These are phyloP conservation scores for Mormyrus hasselquistii DNA, from an alignment of 2,797 vertebrate genomes.

Conservation along the genomic window DNA sequence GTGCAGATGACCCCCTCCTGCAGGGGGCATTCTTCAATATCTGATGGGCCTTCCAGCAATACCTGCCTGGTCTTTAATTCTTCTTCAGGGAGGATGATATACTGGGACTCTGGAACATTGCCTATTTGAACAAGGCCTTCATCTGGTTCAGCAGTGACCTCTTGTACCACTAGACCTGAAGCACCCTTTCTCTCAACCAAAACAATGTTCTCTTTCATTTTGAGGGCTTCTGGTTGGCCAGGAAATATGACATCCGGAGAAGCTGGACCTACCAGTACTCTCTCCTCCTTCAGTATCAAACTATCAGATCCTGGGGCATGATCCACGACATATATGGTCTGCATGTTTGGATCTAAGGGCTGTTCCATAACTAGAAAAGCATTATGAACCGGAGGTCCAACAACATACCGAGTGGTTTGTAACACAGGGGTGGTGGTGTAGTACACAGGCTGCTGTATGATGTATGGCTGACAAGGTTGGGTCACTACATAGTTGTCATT, in stretches of 20 bases:
- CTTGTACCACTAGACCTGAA: not conserved
- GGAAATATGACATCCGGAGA: not conserved
- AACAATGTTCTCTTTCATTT: not conserved
- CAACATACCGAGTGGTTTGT: not conserved
- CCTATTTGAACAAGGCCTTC: not conserved
- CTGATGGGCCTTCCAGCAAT: constrained; percentile 22
- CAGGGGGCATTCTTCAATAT: constrained; percentile 33
- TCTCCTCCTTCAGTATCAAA: constrained; percentile 15
- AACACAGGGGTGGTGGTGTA: constrained; percentile 3
- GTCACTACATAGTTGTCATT: not conserved
- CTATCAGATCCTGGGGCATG: not conserved
- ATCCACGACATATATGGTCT: constrained; percentile 24
- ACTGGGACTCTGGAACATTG: not conserved
- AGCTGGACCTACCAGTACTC: not conserved
- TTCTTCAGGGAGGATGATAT: constrained; percentile 2
- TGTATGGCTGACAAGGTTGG: constrained; percentile 12
- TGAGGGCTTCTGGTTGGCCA: not conserved
- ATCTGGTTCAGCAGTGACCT: not conserved
- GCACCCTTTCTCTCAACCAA: not conserved
- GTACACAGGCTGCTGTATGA: constrained; percentile 25
- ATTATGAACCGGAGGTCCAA: constrained; percentile 20
- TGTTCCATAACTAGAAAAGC: constrained; percentile 17
- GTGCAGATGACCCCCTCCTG: not conserved
- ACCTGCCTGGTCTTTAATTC: not conserved
- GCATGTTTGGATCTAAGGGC: not conserved